Conservation (phyloP, 2,888 invertebrate genomes). For the Mellilla xanthometata region DNA sequence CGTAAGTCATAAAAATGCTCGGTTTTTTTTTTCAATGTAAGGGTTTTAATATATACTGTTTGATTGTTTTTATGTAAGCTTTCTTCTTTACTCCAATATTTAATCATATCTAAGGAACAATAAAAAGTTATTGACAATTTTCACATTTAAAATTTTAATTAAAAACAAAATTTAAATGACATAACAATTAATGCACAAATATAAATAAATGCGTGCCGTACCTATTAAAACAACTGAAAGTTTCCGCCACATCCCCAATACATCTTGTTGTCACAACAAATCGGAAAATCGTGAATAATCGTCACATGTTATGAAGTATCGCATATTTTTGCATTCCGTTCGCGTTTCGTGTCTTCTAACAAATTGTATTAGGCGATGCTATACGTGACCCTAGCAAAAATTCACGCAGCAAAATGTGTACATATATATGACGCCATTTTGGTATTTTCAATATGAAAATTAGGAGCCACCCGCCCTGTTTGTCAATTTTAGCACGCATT, state of each 20-base stretch:
- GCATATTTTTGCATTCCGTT: slow-evolving; percentile 64
- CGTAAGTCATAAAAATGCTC: too few species aligned
- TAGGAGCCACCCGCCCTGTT: slow-evolving; percentile 45
- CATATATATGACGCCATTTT: slow-evolving; percentile 54
- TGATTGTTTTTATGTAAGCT: too few species aligned
- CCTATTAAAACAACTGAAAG: neutral
- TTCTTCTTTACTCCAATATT: too few species aligned
- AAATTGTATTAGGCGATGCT: slow-evolving; percentile 76
- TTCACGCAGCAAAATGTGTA: slow-evolving; percentile 57
- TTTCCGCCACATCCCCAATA: slow-evolving; percentile 6
- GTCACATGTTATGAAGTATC: slow-evolving; percentile 65
- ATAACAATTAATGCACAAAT: too few species aligned
- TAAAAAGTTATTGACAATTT: too few species aligned
- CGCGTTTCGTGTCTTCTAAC: slow-evolving; percentile 62
- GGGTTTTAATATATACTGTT: too few species aligned
- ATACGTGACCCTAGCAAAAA: slow-evolving; percentile 69
- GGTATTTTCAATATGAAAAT: slow-evolving; percentile 60
- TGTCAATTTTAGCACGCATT: slow-evolving; percentile 45
- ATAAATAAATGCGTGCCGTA: too few species aligned
- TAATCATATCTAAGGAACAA: too few species aligned
- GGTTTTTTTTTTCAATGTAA: too few species aligned
- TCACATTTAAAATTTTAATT: too few species aligned
- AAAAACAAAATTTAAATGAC: too few species aligned
- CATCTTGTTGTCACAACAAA: slow-evolving; percentile 15
- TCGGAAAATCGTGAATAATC: slow-evolving; percentile 58